Evolutionary conservation across 92 coral and sea anemone genomes (phyloP).

Genomic region (Scolanthus callimorphus): DNA sequence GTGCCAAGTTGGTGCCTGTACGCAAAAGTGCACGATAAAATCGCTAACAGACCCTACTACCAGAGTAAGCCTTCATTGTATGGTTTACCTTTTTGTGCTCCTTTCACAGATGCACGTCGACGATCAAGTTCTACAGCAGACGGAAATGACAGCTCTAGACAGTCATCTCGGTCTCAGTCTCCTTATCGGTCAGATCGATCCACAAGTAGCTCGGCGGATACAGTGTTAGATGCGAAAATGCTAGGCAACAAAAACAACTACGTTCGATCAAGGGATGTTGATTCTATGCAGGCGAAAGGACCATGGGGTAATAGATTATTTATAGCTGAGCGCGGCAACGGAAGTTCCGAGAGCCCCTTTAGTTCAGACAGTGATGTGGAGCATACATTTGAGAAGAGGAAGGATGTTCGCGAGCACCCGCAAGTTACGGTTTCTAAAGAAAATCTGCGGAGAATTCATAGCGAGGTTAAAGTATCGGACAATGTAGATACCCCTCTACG

Average conservation of each 20-base stretch:
- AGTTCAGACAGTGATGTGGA: constrained; percentile 49
- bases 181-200: constrained; percentile 51
- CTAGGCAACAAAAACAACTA: not conserved
- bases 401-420: not conserved
- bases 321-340: too few species aligned
- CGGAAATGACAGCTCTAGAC: constrained; percentile 20
- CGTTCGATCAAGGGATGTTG: not conserved
- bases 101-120: constrained; percentile 25
- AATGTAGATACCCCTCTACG: not conserved
- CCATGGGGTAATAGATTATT: too few species aligned
- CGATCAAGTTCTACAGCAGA: constrained; percentile 6
- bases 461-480: not conserved
- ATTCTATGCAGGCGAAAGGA: not conserved
- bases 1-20: too few species aligned
- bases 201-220: constrained; percentile 39
- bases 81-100: too few species aligned
- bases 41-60: too few species aligned
- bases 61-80: too few species aligned
- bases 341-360: constrained; percentile 49
- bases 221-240: constrained; percentile 1
- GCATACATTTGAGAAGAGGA: constrained; percentile 7
- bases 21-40: too few species aligned
- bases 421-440: not conserved
- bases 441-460: not conserved
- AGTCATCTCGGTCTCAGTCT: constrained; percentile 66